Conservation (phyloP, 35 echinoderm and acorn worm species). For the Heliocidaris tuberculata region DNA sequence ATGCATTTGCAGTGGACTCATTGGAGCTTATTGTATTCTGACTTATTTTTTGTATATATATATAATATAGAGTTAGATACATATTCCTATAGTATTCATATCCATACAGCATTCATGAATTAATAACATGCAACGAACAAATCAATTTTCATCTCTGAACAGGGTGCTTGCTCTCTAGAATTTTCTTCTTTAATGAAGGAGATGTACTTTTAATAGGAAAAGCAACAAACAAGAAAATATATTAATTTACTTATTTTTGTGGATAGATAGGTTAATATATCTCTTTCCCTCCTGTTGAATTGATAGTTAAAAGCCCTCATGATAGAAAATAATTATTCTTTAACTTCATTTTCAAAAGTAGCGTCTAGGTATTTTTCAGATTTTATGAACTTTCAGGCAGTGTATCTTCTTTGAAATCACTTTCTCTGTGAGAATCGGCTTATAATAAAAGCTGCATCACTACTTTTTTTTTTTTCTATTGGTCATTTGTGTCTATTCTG, state of each 20-base stretch:
- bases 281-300: neutral
- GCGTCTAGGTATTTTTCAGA: neutral
- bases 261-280: too few relatives aligned
- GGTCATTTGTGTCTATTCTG: neutral
- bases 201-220: neutral
- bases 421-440: neutral
- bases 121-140: neutral
- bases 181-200: neutral
- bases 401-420: neutral
- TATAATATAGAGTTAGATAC: conserved; percentile 19
- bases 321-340: neutral
- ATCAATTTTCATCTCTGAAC: neutral
- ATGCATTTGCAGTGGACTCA: neutral
- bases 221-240: neutral
- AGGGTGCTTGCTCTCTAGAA: neutral
- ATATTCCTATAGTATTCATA: conserved; percentile 14
- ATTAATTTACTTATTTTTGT: neutral
- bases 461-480: neutral
- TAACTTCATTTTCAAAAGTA: neutral
- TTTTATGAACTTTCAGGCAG: neutral
- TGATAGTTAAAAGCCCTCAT: neutral
- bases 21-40: neutral
- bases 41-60: conserved; percentile 1
- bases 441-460: neutral
- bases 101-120: neutral